phyloP scores from a whole-genome alignment of 37 sponge, comb jelly and placozoan species.

The Ianthella basta region DNA sequence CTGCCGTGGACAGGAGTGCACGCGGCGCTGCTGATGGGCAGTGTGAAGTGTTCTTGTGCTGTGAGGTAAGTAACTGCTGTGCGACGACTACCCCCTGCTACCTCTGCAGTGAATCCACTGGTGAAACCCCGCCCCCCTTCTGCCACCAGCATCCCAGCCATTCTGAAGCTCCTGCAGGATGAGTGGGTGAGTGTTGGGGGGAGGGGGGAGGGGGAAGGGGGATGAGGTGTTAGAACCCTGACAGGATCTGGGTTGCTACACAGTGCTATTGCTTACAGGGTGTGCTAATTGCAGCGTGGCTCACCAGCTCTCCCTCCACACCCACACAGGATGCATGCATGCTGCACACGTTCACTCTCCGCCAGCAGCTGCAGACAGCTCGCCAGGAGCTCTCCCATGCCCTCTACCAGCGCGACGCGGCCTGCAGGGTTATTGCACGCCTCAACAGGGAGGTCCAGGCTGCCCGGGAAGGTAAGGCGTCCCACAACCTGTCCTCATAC shows the following conservation, averaged over 20 bases:
- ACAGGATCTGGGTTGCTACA: too few species aligned
- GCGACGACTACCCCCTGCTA: neutral
- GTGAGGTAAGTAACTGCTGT: too few species aligned
- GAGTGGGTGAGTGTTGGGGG: slow-evolving; percentile 83
- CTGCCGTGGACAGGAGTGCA: too few species aligned
- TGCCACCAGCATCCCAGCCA: slow-evolving; percentile 99
- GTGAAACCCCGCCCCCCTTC: slow-evolving; percentile 96
- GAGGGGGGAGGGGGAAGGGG: neutral
- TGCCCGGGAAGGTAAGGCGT: slow-evolving; percentile 93
- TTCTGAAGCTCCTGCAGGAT: slow-evolving; percentile 97
- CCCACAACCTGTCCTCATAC: too few species aligned
- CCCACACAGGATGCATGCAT: slow-evolving; percentile 89
- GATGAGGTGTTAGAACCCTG: neutral
- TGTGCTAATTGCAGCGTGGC: neutral
- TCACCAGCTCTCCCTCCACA: neutral
- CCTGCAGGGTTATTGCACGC: slow-evolving; percentile 98
- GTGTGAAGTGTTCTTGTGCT: too few species aligned
- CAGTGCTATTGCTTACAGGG: too few species aligned
- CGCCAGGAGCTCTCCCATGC: slow-evolving; percentile 99
- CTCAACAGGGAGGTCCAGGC: slow-evolving; percentile 93
- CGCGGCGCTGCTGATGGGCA: too few species aligned
- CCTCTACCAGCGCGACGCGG: slow-evolving; percentile 99
- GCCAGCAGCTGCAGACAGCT: slow-evolving; percentile 98
- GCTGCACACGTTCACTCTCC: slow-evolving; percentile 96
- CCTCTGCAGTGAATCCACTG: slow-evolving; percentile 67